phyloP scores from a whole-genome alignment of 2,113 vertebrate genomes.

The Orientallactaga bullata region DNA sequence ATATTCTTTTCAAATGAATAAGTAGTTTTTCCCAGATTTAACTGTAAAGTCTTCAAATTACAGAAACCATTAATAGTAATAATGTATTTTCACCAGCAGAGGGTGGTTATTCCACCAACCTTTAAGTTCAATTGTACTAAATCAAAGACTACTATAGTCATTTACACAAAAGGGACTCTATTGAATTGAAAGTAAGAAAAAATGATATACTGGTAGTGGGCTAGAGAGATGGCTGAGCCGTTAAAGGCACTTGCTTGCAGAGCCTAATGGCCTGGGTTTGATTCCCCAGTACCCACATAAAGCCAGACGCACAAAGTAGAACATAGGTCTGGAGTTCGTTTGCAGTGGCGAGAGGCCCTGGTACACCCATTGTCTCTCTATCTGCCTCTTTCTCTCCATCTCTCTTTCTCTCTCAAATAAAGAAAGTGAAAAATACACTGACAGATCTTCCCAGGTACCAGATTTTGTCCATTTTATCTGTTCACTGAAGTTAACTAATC shows the following conservation, averaged over 20 bases:
- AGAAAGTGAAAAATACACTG: neutral
- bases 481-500: constrained; percentile 46
- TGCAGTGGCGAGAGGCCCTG: no score
- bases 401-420: no score
- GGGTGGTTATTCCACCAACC: constrained; percentile 33
- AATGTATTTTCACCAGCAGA: constrained; percentile 74
- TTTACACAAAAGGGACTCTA: neutral
- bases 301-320: no score
- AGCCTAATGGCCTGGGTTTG: no score
- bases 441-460: neutral
- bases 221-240: no score
- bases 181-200: constrained; percentile 2
- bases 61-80: constrained; percentile 56
- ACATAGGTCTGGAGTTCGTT: no score
- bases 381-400: no score
- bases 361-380: no score
- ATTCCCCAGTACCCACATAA: no score
- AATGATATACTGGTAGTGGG: neutral
- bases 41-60: constrained; percentile 52
- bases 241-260: no score
- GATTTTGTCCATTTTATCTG: constrained; percentile 18
- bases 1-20: constrained; percentile 5
- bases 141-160: constrained; percentile 24
- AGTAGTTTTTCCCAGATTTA: constrained; percentile 12
- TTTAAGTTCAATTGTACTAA: neutral